Conservation (phyloP, 2,888 invertebrate genomes). For the Orthosia gothica region DNA sequence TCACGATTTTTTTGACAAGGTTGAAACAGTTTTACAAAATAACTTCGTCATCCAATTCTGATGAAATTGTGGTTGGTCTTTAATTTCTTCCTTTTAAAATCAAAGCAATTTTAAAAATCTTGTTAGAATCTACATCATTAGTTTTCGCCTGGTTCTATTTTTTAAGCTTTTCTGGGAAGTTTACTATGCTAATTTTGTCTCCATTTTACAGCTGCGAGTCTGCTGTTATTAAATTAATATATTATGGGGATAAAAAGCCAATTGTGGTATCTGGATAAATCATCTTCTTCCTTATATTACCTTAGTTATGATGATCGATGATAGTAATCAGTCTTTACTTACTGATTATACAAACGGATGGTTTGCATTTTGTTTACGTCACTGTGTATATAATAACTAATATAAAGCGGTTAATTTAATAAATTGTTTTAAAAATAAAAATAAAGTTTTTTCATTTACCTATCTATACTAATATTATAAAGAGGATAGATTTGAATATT, state of each 20-base stretch:
- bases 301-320: conserved; percentile 66
- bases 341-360: conserved; percentile 75
- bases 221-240: conserved; percentile 69
- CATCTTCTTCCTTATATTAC: conserved; percentile 46
- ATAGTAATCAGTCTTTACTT: conserved; percentile 70
- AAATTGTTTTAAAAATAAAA: conserved; percentile 88
- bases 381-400: conserved; percentile 91
- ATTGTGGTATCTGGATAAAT: conserved; percentile 66
- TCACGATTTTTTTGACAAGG: background rate
- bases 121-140: background rate
- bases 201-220: conserved; percentile 70
- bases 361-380: conserved; percentile 90
- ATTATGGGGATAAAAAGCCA: conserved; percentile 65
- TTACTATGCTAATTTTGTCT: conserved; percentile 73
- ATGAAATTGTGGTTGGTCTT: background rate
- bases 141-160: conserved; percentile 52
- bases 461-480: no score
- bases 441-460: conserved; percentile 33
- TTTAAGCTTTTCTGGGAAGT: conserved; percentile 76
- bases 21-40: background rate
- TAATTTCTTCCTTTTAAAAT: conserved; percentile 7
- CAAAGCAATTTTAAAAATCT: background rate
- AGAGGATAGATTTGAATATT: no score
- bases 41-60: background rate
- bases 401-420: conserved; percentile 91